Conservation (phyloP, 53 echinoderm and acorn worm genomes). For the Patiria pectinifera region DNA sequence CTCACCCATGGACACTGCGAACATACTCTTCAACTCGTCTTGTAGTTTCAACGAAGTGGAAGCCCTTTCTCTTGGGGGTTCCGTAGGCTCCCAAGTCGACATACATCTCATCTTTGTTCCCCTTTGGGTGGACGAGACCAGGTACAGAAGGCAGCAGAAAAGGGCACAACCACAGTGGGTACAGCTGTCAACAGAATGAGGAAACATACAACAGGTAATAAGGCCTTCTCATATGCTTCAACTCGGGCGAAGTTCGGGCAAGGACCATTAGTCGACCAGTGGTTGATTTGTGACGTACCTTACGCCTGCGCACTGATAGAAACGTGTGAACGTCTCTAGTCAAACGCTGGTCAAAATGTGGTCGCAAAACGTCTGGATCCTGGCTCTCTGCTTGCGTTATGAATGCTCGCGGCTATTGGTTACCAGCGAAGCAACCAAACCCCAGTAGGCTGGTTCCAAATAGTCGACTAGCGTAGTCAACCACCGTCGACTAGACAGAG, state of each 20-base stretch:
- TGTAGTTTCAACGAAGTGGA: constrained; percentile 75
- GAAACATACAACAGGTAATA: background rate
- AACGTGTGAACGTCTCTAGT: too few species aligned
- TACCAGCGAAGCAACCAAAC: too few species aligned
- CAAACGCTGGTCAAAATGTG: too few species aligned
- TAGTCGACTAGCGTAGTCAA: too few species aligned
- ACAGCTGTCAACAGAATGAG: constrained; percentile 66
- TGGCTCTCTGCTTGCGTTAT: too few species aligned
- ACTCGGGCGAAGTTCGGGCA: background rate
- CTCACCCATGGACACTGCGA: constrained; percentile 87
- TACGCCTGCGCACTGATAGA: too few species aligned
- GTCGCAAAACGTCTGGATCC: too few species aligned
- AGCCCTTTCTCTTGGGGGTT: constrained; percentile 71
- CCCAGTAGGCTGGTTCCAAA: too few species aligned
- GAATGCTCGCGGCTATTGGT: too few species aligned
- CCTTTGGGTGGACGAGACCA: constrained; percentile 86
- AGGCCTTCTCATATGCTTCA: background rate
- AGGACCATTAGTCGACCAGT: background rate
- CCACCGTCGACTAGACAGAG: too few species aligned
- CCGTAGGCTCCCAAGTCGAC: constrained; percentile 95
- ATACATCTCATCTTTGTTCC: constrained; percentile 79
- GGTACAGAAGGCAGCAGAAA: constrained; percentile 74
- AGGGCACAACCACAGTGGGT: constrained; percentile 96
- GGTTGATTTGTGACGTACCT: too few species aligned
- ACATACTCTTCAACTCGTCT: constrained; percentile 88